A percentile compares a stretch with the other conserved stretches of the same genome.
phyloP scores from a whole-genome alignment of 2,888 invertebrate genomes.

The Panzeria rudis region DNA sequence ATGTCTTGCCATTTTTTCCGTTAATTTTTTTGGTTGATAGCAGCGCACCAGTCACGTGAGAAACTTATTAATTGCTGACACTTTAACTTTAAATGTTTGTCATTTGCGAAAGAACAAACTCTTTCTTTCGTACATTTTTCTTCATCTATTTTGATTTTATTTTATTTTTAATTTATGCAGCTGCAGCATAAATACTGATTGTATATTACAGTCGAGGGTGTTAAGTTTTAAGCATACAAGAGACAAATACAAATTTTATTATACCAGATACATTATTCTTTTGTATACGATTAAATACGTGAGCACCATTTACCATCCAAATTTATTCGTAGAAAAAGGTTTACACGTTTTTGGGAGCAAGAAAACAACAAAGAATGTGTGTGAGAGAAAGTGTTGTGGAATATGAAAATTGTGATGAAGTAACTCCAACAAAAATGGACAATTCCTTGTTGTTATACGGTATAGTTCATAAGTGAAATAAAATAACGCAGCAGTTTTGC shows the following conservation, averaged over 20 bases:
- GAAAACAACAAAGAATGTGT: neutral
- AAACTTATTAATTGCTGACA: slow-evolving; percentile 67
- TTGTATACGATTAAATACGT: slow-evolving; percentile 25
- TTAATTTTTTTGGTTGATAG: neutral
- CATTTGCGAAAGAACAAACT: slow-evolving; percentile 5
- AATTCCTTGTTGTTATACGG: too few species aligned
- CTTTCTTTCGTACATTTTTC: neutral
- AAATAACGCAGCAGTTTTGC: too few species aligned
- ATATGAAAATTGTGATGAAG: neutral
- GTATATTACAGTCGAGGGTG: neutral
- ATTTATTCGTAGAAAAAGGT: neutral
- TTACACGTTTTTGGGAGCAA: neutral
- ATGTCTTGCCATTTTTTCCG: neutral
- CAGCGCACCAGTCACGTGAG: slow-evolving; percentile 57
- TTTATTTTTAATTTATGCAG: slow-evolving; percentile 37
- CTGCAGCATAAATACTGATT: slow-evolving; percentile 23
- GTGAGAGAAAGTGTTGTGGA: neutral
- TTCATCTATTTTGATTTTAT: neutral
- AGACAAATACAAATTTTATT: slow-evolving; percentile 38
- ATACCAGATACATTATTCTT: neutral
- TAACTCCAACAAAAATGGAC: neutral
- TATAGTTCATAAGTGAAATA: neutral
- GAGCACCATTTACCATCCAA: slow-evolving; percentile 4
- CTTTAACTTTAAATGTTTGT: slow-evolving; percentile 59
- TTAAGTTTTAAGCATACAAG: neutral